Conservation (phyloP, 2,113 vertebrate genomes). For the Cinclus mexicanus region DNA sequence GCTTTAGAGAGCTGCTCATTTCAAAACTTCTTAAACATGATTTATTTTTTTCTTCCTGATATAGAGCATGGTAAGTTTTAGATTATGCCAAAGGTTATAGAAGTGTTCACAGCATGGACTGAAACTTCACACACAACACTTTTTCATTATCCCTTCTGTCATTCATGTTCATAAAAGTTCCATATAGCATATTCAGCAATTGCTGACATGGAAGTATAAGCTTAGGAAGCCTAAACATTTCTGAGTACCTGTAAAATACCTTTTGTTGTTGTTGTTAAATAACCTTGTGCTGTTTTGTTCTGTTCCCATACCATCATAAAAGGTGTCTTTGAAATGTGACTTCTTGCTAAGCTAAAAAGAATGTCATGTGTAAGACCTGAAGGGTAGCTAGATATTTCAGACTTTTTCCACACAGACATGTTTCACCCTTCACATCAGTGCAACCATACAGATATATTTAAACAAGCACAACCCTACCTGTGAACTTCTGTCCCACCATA, state of each 20-base stretch:
- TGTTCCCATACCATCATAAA: not conserved
- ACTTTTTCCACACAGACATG: not conserved
- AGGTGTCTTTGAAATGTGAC: conserved; percentile 6
- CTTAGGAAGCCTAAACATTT: not conserved
- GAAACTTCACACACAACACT: not conserved
- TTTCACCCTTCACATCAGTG: not conserved
- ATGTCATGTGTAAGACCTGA: not conserved
- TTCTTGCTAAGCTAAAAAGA: conserved; percentile 9
- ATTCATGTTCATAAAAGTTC: not conserved
- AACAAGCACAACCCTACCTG: not conserved
- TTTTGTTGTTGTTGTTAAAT: not conserved
- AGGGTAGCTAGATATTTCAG: not conserved
- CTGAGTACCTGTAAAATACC: not conserved
- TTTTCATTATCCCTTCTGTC: not conserved
- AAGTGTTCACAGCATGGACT: not conserved
- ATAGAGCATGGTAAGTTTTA: not conserved
- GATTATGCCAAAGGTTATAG: conserved; percentile 3
- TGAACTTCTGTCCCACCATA: not conserved
- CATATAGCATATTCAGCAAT: not conserved
- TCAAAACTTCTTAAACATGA: not conserved
- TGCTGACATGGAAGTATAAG: not conserved
- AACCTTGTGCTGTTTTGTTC: not conserved
- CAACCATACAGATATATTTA: not conserved
- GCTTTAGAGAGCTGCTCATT: not conserved
- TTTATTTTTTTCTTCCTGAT: not conserved